Conservation (phyloP, 2,113 vertebrate species). For the Hoplias malabaricus region DNA sequence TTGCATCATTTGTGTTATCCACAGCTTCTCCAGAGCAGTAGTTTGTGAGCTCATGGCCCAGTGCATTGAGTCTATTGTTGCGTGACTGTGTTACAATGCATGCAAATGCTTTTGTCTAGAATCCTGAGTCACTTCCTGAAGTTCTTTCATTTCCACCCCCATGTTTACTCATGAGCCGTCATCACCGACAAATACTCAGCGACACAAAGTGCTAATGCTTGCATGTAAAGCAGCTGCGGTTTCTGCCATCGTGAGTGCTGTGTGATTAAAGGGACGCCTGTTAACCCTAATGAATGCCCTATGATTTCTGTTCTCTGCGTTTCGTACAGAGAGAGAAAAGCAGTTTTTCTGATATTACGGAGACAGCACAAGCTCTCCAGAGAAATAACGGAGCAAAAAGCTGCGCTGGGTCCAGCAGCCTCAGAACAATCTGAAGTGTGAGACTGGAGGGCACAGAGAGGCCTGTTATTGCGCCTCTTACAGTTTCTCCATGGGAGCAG, state of each 20-base stretch:
- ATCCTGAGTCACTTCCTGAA: slow-evolving; percentile 2
- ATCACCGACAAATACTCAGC: background rate
- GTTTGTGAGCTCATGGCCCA: slow-evolving; percentile 8
- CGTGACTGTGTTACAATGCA: slow-evolving; percentile 17
- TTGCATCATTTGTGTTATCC: background rate
- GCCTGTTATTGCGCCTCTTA: slow-evolving; percentile 9
- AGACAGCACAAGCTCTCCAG: background rate
- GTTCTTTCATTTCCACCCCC: background rate
- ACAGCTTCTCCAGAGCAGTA: background rate
- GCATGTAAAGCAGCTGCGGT: background rate
- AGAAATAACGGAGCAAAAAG: background rate
- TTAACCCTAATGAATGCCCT: background rate
- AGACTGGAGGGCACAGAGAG: slow-evolving; percentile 10
- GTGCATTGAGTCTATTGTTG: background rate
- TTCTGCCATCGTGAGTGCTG: background rate
- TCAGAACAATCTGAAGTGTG: slow-evolving; percentile 12
- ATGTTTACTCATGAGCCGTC: background rate
- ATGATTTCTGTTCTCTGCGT: background rate
- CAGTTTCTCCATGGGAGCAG: background rate
- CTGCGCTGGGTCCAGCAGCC: background rate
- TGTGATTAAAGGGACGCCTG: background rate
- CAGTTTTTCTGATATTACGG: background rate
- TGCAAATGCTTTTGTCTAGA: slow-evolving; percentile 27
- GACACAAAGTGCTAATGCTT: background rate
- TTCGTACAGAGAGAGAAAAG: background rate